These are phyloP conservation scores for Trissolcus brochymenae DNA, from an alignment of 2,888 invertebrate genomes.

Conservation along the genomic window DNA sequence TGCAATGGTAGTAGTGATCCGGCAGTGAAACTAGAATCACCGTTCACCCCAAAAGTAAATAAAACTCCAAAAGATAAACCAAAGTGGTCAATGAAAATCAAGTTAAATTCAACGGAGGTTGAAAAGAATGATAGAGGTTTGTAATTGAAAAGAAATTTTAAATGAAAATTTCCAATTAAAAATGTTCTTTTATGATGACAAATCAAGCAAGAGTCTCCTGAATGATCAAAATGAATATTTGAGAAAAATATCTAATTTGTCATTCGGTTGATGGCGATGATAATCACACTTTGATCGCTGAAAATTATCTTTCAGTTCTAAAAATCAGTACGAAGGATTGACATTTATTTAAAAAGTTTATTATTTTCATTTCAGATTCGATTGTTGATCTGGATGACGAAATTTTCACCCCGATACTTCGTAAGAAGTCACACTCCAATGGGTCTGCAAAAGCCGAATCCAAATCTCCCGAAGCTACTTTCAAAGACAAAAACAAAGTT, in stretches of 20 bases:
- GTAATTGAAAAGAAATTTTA: background rate
- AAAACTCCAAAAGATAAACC: constrained; percentile 45
- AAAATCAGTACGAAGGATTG: background rate
- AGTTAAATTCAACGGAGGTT: constrained; percentile 22
- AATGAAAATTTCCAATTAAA: background rate
- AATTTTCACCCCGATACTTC: constrained; percentile 17
- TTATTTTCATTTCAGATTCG: constrained; percentile 1
- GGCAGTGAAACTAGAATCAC: background rate
- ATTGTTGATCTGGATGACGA: constrained; percentile 5
- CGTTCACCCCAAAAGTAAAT: constrained; percentile 14
- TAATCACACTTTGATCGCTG: constrained; percentile 49
- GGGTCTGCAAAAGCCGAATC: background rate
- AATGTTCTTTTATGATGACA: constrained; percentile 26
- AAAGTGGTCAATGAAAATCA: constrained; percentile 47
- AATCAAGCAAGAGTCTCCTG: constrained; percentile 34
- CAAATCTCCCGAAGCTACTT: background rate
- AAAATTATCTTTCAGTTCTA: constrained; percentile 7
- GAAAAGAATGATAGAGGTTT: constrained; percentile 12
- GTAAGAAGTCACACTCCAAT: background rate
- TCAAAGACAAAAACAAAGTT: constrained; percentile 1
- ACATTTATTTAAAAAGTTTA: background rate
- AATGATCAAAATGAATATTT: constrained; percentile 4
- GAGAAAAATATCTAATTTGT: constrained; percentile 6
- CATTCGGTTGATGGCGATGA: constrained; percentile 42
- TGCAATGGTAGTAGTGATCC: background rate